Evolutionary conservation across 2,888 invertebrate genomes (phyloP).

Genomic region (Pandemis cinnamomeana): DNA sequence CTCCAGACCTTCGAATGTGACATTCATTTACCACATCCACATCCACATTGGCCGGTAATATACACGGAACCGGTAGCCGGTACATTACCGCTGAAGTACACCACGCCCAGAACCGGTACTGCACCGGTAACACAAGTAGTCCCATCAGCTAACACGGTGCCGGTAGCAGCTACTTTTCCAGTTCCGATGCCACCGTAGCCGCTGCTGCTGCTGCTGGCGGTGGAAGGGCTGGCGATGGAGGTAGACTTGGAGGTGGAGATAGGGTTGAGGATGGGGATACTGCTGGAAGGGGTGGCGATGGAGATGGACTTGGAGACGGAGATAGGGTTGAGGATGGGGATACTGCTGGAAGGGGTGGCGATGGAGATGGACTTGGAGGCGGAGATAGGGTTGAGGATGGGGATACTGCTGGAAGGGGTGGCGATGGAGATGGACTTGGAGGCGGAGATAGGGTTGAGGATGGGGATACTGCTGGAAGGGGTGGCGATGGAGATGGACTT

Average conservation of each 20-base stretch:
- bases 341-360: neutral
- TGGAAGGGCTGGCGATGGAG: neutral
- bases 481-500: too few relatives aligned
- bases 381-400: neutral
- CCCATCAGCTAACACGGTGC: slow-evolving; percentile 4
- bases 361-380: neutral
- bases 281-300: neutral
- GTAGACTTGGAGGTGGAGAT: neutral
- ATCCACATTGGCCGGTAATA: slow-evolving; percentile 37
- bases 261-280: neutral
- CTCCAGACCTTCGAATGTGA: neutral
- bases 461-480: too few relatives aligned
- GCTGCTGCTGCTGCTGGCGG: too few relatives aligned
- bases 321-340: neutral
- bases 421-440: neutral
- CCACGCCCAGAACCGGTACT: slow-evolving; percentile 51
- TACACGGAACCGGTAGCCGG: slow-evolving; percentile 13
- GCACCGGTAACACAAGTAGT: slow-evolving; percentile 42
- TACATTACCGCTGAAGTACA: slow-evolving; percentile 30
- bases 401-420: neutral
- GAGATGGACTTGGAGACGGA: neutral
- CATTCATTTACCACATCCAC: slow-evolving; percentile 28
- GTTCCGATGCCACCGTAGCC: neutral
- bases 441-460: neutral
- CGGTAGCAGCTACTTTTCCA: neutral